phyloP scores from a whole-genome alignment of 2,888 invertebrate genomes.

The Nebria brevicollis region DNA sequence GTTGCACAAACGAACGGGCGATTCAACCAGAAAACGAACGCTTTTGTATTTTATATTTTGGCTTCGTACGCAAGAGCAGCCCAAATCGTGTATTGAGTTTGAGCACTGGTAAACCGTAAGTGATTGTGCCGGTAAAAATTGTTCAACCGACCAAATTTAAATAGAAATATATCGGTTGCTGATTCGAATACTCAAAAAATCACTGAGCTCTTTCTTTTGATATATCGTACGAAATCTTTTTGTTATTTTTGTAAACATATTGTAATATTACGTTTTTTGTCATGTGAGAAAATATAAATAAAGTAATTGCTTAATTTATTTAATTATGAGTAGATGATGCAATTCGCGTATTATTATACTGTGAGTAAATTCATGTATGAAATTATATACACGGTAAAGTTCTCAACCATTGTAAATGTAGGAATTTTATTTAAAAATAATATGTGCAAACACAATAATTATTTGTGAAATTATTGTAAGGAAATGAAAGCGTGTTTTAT shows the following conservation, averaged over 20 bases:
- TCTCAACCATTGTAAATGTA: slow-evolving; percentile 30
- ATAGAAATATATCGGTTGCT: neutral
- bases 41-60: slow-evolving; percentile 13
- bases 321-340: slow-evolving; percentile 29
- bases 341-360: slow-evolving; percentile 16
- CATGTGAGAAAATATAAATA: slow-evolving; percentile 22
- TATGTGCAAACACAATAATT: slow-evolving; percentile 14
- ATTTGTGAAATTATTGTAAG: slow-evolving; percentile 1
- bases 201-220: too few relatives aligned
- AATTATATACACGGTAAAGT: slow-evolving; percentile 23
- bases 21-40: neutral
- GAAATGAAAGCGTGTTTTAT: neutral
- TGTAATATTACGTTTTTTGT: neutral
- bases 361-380: slow-evolving; percentile 24
- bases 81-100: neutral
- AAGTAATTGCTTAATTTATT: slow-evolving; percentile 36
- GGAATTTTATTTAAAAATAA: slow-evolving; percentile 12
- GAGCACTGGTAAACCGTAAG: neutral
- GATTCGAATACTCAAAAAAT: neutral
- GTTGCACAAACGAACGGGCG: neutral
- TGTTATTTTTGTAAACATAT: too few relatives aligned
- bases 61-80: neutral
- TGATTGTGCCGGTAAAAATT: neutral
- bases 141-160: neutral
- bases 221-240: too few relatives aligned